phyloP scores from a whole-genome alignment of 2,797 vertebrate species.

The Sylvia borin region DNA sequence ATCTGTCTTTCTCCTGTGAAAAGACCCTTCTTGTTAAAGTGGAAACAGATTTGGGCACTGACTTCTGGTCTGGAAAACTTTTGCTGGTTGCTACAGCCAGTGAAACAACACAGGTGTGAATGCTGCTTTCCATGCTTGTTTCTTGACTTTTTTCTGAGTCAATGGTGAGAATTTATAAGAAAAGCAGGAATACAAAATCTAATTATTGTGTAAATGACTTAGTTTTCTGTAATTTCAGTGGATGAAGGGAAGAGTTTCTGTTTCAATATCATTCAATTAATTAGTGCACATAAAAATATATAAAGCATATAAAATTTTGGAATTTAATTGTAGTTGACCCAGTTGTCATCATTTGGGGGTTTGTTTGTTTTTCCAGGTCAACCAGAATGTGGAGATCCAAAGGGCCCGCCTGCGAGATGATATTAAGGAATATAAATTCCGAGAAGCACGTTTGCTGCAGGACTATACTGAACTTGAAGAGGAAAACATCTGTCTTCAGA shows the following conservation, averaged over 20 bases:
- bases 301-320: background rate
- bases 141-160: background rate
- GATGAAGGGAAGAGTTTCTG: background rate
- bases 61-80: background rate
- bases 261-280: background rate
- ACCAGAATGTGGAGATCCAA: constrained; percentile 92
- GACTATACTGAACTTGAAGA: constrained; percentile 98
- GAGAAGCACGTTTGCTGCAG: constrained; percentile 93
- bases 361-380: constrained; percentile 76
- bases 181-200: background rate
- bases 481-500: constrained; percentile 98
- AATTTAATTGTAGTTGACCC: background rate
- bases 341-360: background rate
- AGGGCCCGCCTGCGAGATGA: constrained; percentile 91
- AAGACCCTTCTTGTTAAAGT: background rate
- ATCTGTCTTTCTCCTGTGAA: background rate
- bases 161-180: background rate
- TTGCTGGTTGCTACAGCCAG: background rate
- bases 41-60: background rate
- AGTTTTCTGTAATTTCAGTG: background rate
- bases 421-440: constrained; percentile 97
- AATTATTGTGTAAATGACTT: background rate
- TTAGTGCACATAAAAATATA: background rate
- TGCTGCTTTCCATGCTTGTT: background rate
- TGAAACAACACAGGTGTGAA: background rate